Base-by-base conservation (phyloP, 2,113 vertebrate species). In the Antidorcas marsupialis region DNA sequence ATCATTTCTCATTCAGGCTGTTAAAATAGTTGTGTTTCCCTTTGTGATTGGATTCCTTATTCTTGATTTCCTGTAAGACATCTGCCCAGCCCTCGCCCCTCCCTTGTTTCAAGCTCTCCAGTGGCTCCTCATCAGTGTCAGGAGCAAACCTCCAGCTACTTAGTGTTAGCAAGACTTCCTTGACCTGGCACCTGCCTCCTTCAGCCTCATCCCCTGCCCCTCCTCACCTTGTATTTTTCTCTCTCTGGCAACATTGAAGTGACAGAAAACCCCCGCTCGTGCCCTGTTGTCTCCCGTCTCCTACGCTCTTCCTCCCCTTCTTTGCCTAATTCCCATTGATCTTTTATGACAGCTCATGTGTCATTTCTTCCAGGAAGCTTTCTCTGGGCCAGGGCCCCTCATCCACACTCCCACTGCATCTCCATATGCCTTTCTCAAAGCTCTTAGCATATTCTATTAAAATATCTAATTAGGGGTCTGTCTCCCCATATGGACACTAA, bases 381-480 rank as follows among this genome's bases (percentile, higher is more conserved):
- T 96, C 53, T 92, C 50, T 53, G 74, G 95, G 89, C 89, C 82
- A 90, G 36, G 94, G 94, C 71, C 43, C 91, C 62, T 89, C 89
- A 87, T 94, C 84, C 74, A 15, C 17, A 12, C 76, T 98, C 84
- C 87, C 84, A 91, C 27, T 21, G 96, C 85, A 97, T 95, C 87
- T 96, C 92, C 94, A 94, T 96, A 92, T 97, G 95, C 82, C 87
- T 97, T 91, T 94, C 76, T 90, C 84, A 85, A 92, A 83, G 79
- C 84, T 94, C 84, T 97, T 96, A 95, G 94, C 93, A 92, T 97
- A 96, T 96, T 97, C 96, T 94, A 97, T 98, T 98, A 97, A 98
- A 97, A 97, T 98, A 97, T 79, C 85, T 97, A 97, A 97, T 97
- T 97, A 98, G 96, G 85, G 93, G 67, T 88, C 93, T 97, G 93